A percentile compares a stretch with the other conserved stretches of the same genome.
phyloP scores from a whole-genome alignment of 2,888 invertebrate species.

The Hesperia comma region DNA sequence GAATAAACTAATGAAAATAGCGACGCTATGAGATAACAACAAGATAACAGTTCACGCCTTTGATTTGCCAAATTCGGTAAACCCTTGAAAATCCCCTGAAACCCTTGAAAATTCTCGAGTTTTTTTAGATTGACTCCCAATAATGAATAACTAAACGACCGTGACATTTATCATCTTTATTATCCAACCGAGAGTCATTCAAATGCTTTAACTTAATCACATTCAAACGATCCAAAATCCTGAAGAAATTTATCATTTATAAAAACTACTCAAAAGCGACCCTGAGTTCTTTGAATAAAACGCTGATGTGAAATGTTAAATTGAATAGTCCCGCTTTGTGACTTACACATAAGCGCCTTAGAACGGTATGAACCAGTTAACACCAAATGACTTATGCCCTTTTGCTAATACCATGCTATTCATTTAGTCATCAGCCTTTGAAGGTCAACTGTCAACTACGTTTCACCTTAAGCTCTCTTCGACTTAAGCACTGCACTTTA shows the following conservation, averaged over 20 bases:
- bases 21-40: no score
- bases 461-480: neutral
- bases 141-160: neutral
- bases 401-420: constrained; percentile 2
- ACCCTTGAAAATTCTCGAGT: neutral
- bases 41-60: no score
- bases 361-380: neutral
- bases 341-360: neutral
- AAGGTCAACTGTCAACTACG: neutral
- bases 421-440: constrained; percentile 4
- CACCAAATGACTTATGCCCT: neutral
- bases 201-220: neutral
- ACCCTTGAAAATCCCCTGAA: no score
- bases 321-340: neutral
- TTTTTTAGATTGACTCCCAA: neutral
- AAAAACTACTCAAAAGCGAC: constrained; percentile 1
- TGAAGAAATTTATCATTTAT: neutral
- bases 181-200: neutral
- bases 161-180: neutral
- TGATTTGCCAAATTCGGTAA: no score
- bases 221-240: neutral
- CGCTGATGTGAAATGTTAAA: neutral
- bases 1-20: no score
- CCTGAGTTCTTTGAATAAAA: neutral
- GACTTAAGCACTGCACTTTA: neutral